A percentile compares a stretch with the other conserved stretches of the same genome.
phyloP scores from a whole-genome alignment of 2,113 vertebrate genomes.

The Halcyon senegalensis region DNA sequence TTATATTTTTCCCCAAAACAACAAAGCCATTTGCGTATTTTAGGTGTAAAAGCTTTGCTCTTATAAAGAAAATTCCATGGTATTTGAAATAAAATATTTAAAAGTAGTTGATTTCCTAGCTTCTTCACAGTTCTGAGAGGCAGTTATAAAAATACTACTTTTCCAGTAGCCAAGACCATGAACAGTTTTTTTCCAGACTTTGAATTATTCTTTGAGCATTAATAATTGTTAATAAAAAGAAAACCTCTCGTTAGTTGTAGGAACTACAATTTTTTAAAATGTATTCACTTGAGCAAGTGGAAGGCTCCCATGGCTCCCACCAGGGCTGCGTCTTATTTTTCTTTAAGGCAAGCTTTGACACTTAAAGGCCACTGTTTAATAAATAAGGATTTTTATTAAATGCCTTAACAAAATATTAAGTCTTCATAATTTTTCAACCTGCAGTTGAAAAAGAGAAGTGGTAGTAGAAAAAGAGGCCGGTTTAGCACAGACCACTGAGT shows the following conservation, averaged over 20 bases:
- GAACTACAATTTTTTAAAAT: neutral
- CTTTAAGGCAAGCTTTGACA: conserved; percentile 13
- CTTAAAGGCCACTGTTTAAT: conserved; percentile 35
- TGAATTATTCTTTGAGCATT: conserved; percentile 25
- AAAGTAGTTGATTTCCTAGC: neutral
- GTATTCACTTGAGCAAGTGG: conserved; percentile 7
- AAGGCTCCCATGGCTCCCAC: neutral
- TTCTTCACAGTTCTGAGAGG: neutral
- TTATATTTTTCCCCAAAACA: neutral
- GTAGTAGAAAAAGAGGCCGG: neutral
- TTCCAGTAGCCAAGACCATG: neutral
- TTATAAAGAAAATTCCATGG: neutral
- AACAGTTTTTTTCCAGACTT: conserved; percentile 32
- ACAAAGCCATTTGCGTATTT: neutral
- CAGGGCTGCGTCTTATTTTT: neutral
- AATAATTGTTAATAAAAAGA: conserved; percentile 43
- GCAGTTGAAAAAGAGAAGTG: conserved; percentile 40
- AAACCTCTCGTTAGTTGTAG: conserved; percentile 2
- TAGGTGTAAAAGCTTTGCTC: neutral
- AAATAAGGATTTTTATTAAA: conserved; percentile 54
- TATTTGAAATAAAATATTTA: neutral
- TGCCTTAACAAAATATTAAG: conserved; percentile 13
- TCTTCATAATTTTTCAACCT: conserved; percentile 39
- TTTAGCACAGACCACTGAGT: neutral
- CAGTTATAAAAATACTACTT: conserved; percentile 5